Evolutionary conservation across 2,113 vertebrate genomes (phyloP), one percentile per base, ranked within the genome.

Genomic region (Panthera leo): DNA sequence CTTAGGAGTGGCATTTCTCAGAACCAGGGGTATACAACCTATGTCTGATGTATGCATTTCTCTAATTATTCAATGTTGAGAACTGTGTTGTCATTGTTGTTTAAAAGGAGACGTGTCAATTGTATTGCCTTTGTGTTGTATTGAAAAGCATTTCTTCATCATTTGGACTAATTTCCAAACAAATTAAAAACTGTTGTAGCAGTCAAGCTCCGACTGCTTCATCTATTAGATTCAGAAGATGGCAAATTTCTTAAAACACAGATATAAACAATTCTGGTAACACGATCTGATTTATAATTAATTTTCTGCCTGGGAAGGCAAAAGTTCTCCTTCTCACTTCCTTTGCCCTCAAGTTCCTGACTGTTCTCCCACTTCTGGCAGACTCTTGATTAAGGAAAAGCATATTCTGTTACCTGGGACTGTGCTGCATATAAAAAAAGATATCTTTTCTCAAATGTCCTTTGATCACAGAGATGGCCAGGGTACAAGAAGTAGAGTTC

Each of bases 151-250:
- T 96, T 97, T 97, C 90, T 96, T 97, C 94, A 83, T 96, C 97
- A 97, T 96, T 96, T 96, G 97, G 67, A 97, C 92, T 97, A 97
- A 97, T 97, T 98, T 97, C 86, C 85, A 98, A 97, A 96, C 95
- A 95, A 96, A 97, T 97, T 97, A 96, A 98, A 96, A 96, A 96
- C 92, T 86, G 79, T 96, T 95, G 95, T 97, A 97, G 87, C 97
- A 94, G 92, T 97, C 96, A 96, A 95, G 96, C 96, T 97, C 91
- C 67, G 94, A 85, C 88, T 96, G 85, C 61, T 97, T 82, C 97
- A 79, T 97, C 94, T 96, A 97, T 96, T 95, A 96, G 94, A 97
- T 95, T 97, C 94, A 97, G 94, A 97, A 97, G 96, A 97, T 95
- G 95, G 97, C 80, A 96, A 95, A 92, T 97, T 97, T 85, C 96